Base-by-base conservation (phyloP, 2,888 invertebrate species). In the Hypselothyrea guttata region DNA sequence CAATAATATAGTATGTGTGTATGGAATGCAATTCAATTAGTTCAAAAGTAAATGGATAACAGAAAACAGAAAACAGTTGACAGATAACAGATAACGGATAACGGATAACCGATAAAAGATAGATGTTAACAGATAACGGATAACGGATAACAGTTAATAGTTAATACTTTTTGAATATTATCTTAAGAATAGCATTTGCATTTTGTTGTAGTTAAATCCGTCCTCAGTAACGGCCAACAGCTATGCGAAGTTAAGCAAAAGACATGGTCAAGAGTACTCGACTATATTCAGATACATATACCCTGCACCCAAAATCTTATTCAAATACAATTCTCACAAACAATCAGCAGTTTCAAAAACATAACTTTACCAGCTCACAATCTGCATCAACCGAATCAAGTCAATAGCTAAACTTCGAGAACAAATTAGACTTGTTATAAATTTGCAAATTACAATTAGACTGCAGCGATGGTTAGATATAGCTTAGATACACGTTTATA, bases 141-240 rank as follows among this genome's bases (percentile, higher is more conserved):
- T n/a, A n/a, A 16, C 35, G 35, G 16, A 37, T 15, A 15, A 15
- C 35, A 37, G 16, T 37, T 37, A 37, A 16, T 35, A 16, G 4
- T 38, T 15, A 4, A 13, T 9, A 49, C 27, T 47, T 61, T 68
- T 62, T 45, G 13, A 18, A 33, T 49, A 47, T 58, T 41, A 59
- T 30, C 31, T 58, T 61, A 61, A 61, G 57, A 45, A 61, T 41
- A 62, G 58, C 22, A 51, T 62, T 67, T 67, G 68, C 61, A 71
- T 62, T 72, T 71, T 60, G 63, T 59, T 55, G 68, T 71, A 71
- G 71, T 71, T 67, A 66, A 71, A 71, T 71, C 71, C 71, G 71
- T 71, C 71, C 71, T 71, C 63, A 63, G 58, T 35, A 62, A 71
- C 61, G 72, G 70, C 68, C 55, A 67, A 62, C 69, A 59, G 59